phyloP scores from a whole-genome alignment of 35 echinoderm and acorn worm species.

The Apostichopus parvimensis region DNA sequence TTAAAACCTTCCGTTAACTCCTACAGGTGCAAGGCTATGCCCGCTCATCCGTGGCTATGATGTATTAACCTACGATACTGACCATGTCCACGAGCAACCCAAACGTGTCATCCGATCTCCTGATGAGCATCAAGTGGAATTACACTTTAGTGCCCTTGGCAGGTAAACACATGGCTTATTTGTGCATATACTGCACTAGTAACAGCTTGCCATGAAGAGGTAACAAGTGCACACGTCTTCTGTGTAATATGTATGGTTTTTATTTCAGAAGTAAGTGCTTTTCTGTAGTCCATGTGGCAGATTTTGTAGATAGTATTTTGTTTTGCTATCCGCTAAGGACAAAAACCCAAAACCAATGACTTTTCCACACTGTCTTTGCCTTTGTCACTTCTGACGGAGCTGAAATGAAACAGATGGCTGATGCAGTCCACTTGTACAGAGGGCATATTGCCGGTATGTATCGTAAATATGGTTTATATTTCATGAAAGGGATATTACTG shows the following conservation, averaged over 20 bases:
- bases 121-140: background rate
- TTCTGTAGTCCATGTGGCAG: too few relatives aligned
- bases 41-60: background rate
- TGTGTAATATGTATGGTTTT: too few relatives aligned
- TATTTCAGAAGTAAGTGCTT: too few relatives aligned
- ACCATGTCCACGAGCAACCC: constrained; percentile 15
- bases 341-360: too few relatives aligned
- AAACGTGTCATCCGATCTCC: constrained; percentile 14
- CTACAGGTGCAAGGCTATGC: background rate
- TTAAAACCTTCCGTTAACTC: background rate
- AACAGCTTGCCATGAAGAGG: background rate
- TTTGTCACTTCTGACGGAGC: constrained; percentile 59
- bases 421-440: constrained; percentile 62
- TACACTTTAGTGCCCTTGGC: constrained; percentile 10
- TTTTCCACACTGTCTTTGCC: constrained; percentile 4
- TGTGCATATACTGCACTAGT: background rate
- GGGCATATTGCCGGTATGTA: constrained; percentile 76
- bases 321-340: background rate
- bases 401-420: constrained; percentile 19
- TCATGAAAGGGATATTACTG: too few relatives aligned
- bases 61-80: constrained; percentile 22
- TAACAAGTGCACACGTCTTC: too few relatives aligned
- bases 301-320: background rate
- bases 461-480: too few relatives aligned
- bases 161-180: background rate